Conservation (phyloP, 2,797 vertebrate genomes). For the Phataginus tricuspis region DNA sequence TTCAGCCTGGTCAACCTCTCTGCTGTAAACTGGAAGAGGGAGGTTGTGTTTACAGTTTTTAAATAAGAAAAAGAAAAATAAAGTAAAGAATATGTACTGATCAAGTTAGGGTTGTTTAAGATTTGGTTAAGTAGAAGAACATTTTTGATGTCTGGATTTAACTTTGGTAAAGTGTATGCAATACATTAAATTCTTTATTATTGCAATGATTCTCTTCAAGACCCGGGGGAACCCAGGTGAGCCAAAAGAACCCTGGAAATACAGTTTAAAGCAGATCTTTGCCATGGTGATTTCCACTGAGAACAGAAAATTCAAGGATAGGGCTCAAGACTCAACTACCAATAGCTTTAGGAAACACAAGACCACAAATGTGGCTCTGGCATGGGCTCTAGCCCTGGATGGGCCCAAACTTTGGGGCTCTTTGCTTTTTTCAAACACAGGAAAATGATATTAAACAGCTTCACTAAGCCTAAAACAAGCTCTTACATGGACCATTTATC, state of each 20-base stretch:
- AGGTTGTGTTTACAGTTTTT: not conserved
- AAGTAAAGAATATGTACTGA: not conserved
- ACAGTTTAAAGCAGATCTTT: slow-evolving; percentile 65
- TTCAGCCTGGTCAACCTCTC: not conserved
- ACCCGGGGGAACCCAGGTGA: slow-evolving; percentile 41
- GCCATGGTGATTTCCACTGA: slow-evolving; percentile 69
- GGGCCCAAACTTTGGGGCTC: not conserved
- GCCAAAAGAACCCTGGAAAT: slow-evolving; percentile 32
- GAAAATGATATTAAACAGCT: not conserved
- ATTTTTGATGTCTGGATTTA: not conserved
- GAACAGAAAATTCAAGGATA: slow-evolving; percentile 80
- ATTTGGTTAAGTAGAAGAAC: not conserved
- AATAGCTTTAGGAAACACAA: slow-evolving; percentile 30
- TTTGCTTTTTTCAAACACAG: not conserved
- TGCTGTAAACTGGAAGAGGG: not conserved
- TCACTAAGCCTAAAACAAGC: not conserved
- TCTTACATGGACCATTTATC: not conserved
- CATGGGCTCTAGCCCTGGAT: not conserved
- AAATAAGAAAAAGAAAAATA: not conserved
- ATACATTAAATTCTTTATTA: slow-evolving; percentile 34
- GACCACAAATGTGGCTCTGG: not conserved
- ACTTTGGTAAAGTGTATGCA: not conserved
- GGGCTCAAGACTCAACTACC: slow-evolving; percentile 3
- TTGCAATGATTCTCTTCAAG: slow-evolving; percentile 23
- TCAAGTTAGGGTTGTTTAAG: not conserved